Evolutionary conservation across 2,797 vertebrate species (phyloP).

Genomic region (Saxicola maurus): DNA sequence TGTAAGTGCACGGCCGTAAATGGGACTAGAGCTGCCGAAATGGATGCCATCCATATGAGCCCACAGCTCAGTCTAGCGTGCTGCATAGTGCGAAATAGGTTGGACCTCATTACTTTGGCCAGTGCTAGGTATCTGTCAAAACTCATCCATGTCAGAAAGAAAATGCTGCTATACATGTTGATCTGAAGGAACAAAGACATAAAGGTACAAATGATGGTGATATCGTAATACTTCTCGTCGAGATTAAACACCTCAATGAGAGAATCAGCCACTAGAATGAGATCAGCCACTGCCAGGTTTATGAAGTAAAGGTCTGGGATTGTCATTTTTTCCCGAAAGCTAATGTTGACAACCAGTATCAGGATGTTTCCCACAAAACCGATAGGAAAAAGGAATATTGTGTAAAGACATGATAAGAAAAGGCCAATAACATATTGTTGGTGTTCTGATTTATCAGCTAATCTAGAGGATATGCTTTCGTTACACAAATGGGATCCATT

Average conservation of each 20-base stretch:
- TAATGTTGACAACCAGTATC: constrained; percentile 93
- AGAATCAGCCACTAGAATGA: constrained; percentile 93
- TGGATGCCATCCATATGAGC: constrained; percentile 95
- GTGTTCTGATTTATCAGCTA: constrained; percentile 67
- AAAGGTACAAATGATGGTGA: constrained; percentile 92
- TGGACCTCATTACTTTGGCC: constrained; percentile 85
- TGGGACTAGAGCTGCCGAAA: constrained; percentile 90
- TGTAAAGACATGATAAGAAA: constrained; percentile 93
- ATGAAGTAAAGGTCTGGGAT: constrained; percentile 96
- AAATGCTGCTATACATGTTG: constrained; percentile 99
- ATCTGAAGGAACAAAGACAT: constrained; percentile 97
- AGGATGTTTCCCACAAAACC: constrained; percentile 95
- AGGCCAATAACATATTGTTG: constrained; percentile 87
- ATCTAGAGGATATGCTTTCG: constrained; percentile 55
- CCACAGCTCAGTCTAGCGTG: constrained; percentile 91
- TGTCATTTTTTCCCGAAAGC: constrained; percentile 94
- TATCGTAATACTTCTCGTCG: constrained; percentile 94
- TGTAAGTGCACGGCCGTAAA: constrained; percentile 92
- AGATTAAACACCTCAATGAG: constrained; percentile 98
- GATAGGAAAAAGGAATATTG: constrained; percentile 93
- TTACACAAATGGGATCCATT: constrained; percentile 76
- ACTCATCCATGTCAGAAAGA: constrained; percentile 99
- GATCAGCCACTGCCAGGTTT: constrained; percentile 91
- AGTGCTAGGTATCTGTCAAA: constrained; percentile 94
- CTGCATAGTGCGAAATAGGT: constrained; percentile 89